Evolutionary conservation across 2,888 invertebrate species (phyloP).

Genomic region (Scaptodrosophila latifasciaeformis): DNA sequence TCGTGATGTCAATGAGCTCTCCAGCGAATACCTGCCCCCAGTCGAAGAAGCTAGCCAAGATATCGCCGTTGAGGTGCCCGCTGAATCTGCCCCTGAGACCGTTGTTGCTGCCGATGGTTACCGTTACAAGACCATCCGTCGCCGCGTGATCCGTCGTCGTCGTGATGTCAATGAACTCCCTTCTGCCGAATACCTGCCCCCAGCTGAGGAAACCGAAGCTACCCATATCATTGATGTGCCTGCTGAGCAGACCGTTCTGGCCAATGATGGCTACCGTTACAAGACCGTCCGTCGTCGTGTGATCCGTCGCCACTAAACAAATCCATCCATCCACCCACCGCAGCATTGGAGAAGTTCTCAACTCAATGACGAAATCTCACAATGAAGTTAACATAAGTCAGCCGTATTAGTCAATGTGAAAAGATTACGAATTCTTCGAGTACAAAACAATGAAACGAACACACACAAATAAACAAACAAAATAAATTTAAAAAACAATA

Average conservation of each 20-base stretch:
- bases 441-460: constrained; percentile 58
- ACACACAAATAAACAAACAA: constrained; percentile 36
- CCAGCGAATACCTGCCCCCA: constrained; percentile 45
- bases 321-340: constrained; percentile 17
- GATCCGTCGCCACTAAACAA: constrained; percentile 52
- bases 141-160: constrained; percentile 41
- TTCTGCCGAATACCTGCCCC: constrained; percentile 52
- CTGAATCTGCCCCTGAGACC: constrained; percentile 6
- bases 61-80: constrained; percentile 26
- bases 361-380: constrained; percentile 29
- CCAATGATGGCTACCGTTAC: constrained; percentile 64
- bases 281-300: constrained; percentile 63
- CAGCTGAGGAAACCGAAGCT: constrained; percentile 28
- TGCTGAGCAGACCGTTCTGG: constrained; percentile 43
- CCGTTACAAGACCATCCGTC: constrained; percentile 53
- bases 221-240: constrained; percentile 45
- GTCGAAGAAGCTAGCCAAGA: constrained; percentile 22
- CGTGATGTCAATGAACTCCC: constrained; percentile 57
- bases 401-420: constrained; percentile 60
- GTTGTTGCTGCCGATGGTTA: constrained; percentile 40
- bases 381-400: constrained; percentile 45
- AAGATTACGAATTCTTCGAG: constrained; percentile 54
- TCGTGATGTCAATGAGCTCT: constrained; percentile 54
- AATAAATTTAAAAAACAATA: constrained; percentile 35
- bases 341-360: constrained; percentile 26